phyloP scores from a whole-genome alignment of 2,113 vertebrate species.

The Tragelaphus strepsiceros region DNA sequence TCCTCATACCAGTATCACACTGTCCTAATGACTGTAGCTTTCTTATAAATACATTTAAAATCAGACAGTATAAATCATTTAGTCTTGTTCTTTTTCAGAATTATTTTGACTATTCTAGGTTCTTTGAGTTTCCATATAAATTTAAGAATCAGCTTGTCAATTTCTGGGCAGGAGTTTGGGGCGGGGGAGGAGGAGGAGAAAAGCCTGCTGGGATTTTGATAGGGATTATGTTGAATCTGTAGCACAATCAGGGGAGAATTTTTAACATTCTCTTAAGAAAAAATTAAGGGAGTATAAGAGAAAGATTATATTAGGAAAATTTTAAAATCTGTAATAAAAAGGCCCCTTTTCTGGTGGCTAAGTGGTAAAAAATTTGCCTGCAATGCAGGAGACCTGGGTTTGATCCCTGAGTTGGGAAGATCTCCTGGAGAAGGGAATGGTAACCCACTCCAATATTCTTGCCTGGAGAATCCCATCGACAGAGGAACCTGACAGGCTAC shows the following conservation, averaged over 20 bases:
- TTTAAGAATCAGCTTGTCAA: neutral
- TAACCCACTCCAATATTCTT: neutral
- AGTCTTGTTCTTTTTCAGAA: neutral
- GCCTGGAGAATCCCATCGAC: neutral
- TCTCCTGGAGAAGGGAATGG: neutral
- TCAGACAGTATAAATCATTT: neutral
- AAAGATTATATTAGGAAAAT: neutral
- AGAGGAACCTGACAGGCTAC: neutral
- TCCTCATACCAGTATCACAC: neutral
- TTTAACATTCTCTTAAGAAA: neutral
- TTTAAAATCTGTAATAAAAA: neutral
- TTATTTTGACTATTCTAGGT: neutral
- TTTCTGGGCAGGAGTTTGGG: fast-evolving
- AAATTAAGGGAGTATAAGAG: neutral
- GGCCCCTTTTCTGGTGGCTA: neutral
- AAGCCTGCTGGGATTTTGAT: neutral
- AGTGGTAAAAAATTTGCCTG: neutral
- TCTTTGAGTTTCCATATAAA: neutral
- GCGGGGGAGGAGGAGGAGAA: neutral
- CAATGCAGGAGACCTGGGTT: neutral
- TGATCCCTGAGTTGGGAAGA: neutral
- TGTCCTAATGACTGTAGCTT: neutral
- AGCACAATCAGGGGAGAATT: neutral
- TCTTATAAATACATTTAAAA: neutral
- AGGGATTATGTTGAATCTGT: neutral